Evolutionary conservation across 2,797 vertebrate genomes (phyloP).

Genomic region (Coluber constrictor): DNA sequence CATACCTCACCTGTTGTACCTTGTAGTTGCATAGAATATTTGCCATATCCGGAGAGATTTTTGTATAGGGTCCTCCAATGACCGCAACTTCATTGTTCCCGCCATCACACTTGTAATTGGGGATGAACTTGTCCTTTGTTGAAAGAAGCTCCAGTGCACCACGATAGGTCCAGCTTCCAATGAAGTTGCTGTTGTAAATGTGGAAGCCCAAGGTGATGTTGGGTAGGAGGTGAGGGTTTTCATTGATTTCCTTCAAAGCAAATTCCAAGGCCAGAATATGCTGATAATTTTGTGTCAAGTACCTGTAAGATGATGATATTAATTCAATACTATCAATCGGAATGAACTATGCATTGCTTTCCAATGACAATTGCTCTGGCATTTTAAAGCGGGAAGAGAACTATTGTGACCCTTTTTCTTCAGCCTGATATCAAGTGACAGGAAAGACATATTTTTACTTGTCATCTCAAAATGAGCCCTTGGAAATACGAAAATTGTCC

Average conservation of each 20-base stretch:
- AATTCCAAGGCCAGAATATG: neutral
- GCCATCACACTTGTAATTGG: neutral
- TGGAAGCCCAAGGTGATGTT: neutral
- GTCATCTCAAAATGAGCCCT: no score
- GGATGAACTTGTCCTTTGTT: neutral
- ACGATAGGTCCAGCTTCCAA: neutral
- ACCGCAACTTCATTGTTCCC: neutral
- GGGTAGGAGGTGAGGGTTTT: neutral
- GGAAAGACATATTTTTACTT: no score
- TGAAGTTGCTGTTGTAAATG: neutral
- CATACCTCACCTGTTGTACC: neutral
- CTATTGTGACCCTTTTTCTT: no score
- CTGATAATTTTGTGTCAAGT: neutral
- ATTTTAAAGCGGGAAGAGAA: no score
- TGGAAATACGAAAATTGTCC: no score
- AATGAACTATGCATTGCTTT: neutral
- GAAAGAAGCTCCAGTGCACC: neutral
- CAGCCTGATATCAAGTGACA: no score
- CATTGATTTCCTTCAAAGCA: neutral
- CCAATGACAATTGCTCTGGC: no score
- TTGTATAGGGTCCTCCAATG: neutral
- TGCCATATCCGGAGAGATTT: neutral
- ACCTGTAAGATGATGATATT: neutral
- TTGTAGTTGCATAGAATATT: neutral
- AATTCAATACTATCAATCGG: neutral